Evolutionary conservation across 1,140 invertebrate genomes (phyloP).

Genomic region (Atta texana): DNA sequence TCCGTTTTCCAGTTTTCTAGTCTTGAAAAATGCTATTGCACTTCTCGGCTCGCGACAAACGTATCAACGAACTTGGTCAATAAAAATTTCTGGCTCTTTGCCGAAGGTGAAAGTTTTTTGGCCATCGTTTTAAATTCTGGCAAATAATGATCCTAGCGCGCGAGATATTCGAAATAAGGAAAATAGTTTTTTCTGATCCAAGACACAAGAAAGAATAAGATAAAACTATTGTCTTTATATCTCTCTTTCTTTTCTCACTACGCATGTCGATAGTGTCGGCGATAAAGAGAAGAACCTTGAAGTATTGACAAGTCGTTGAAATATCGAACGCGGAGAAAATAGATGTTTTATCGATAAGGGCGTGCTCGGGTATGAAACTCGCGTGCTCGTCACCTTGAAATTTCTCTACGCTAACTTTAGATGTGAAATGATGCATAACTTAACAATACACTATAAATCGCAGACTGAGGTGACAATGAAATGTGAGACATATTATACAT

Average conservation of each 20-base stretch:
- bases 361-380: constrained; percentile 31
- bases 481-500: not conserved
- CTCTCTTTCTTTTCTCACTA: not conserved
- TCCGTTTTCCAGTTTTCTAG: constrained; percentile 41
- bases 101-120: constrained; percentile 35
- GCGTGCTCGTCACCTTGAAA: constrained; percentile 58
- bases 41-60: not conserved
- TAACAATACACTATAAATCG: constrained; percentile 44
- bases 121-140: not conserved
- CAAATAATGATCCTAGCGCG: not conserved
- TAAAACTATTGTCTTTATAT: not conserved
- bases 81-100: not conserved
- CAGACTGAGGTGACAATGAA: constrained; percentile 25
- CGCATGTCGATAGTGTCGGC: constrained; percentile 2
- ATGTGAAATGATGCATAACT: constrained; percentile 59
- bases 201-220: not conserved
- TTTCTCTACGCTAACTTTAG: constrained; percentile 59
- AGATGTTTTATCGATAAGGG: constrained; percentile 57
- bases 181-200: constrained; percentile 4
- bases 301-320: constrained; percentile 60
- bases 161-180: not conserved
- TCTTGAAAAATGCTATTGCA: constrained; percentile 32
- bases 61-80: constrained; percentile 8
- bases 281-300: constrained; percentile 58
- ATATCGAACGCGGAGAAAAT: constrained; percentile 61